These are phyloP conservation scores for Lates calcarifer DNA, from an alignment of 2,113 vertebrate genomes.

Conservation along the genomic window DNA sequence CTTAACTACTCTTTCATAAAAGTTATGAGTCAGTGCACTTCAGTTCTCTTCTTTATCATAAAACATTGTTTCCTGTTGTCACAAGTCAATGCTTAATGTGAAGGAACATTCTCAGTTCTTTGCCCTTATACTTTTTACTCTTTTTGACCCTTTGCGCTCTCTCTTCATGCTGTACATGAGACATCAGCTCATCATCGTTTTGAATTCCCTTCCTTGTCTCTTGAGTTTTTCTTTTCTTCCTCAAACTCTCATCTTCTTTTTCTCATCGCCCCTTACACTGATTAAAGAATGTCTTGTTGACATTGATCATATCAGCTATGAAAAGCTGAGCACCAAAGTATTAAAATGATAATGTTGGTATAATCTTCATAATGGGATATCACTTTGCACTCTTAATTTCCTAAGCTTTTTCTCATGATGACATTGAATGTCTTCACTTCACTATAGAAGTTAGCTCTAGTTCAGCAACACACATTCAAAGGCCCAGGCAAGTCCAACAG, in stretches of 20 bases:
- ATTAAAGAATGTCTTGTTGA: constrained; percentile 27
- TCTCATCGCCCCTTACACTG: constrained; percentile 75
- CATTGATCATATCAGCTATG: constrained; percentile 16
- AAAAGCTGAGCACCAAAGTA: constrained; percentile 25
- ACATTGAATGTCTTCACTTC: background rate
- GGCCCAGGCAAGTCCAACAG: background rate
- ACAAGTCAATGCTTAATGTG: background rate
- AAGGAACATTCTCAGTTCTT: background rate
- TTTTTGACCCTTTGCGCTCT: background rate
- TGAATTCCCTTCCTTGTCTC: background rate
- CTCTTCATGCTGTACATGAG: background rate
- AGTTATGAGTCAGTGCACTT: background rate
- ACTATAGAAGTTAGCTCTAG: background rate
- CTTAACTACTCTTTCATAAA: too few relatives aligned
- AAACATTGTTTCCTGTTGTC: constrained; percentile 8
- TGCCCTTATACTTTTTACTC: background rate
- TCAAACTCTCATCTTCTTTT: background rate
- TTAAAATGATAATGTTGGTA: constrained; percentile 29
- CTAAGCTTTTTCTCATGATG: constrained; percentile 1
- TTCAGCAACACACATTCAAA: background rate
- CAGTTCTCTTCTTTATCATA: background rate
- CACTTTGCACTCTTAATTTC: background rate
- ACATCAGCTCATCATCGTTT: background rate
- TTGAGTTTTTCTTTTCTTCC: background rate
- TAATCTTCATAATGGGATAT: constrained; percentile 31